Evolutionary conservation across 2,797 vertebrate genomes (phyloP), one percentile per base, ranked within the genome.

Genomic region (Tragopan temminckii): DNA sequence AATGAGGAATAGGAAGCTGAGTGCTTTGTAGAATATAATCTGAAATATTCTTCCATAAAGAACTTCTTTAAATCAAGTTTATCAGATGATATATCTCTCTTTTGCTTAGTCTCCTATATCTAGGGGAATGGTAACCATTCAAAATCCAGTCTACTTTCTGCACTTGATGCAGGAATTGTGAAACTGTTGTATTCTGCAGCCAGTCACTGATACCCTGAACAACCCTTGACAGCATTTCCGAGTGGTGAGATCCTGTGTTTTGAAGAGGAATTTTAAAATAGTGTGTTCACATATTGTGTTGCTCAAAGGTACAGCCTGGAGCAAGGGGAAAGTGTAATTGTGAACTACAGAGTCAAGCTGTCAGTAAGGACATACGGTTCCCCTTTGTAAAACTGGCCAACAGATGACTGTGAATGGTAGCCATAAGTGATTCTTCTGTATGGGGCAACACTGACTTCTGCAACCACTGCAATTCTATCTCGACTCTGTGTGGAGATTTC

Each of bases 251-350:
- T 76, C 16, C 5, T 79, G 36, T 43, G 21, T 36, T 66, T 88
- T 89, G n/a, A 81, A 59, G 53, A 35, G 27, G 24, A 91, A 59
- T 27, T 93, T 88, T 75, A 64, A 80, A 90, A 52, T 17, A 3
- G 1, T 40, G 13, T 66, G 27, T 80, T 91, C 35, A 35, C 31
- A 72, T 75, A 55, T 55, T 52, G 9, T 0, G 0, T 68, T 66
- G 16, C 31, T 80, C 31, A 57, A 75, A 91, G 11, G 21, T 63
- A 33, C 31, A 43, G 11, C 25, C 16, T 46, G 35, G 38, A 85
- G 36, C 62, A 69, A 6, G 17, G 21, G 6, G 7, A 11, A 75
- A 66, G 19, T 62, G 38, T 72, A n/a, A 35, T 50, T 78, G 25
- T 43, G 58, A 78, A 74, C 0, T 9, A 13, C 20, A 31, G 6